These are phyloP conservation scores for Mamestra configurata DNA, from an alignment of 1,140 invertebrate genomes.

Conservation along the genomic window DNA sequence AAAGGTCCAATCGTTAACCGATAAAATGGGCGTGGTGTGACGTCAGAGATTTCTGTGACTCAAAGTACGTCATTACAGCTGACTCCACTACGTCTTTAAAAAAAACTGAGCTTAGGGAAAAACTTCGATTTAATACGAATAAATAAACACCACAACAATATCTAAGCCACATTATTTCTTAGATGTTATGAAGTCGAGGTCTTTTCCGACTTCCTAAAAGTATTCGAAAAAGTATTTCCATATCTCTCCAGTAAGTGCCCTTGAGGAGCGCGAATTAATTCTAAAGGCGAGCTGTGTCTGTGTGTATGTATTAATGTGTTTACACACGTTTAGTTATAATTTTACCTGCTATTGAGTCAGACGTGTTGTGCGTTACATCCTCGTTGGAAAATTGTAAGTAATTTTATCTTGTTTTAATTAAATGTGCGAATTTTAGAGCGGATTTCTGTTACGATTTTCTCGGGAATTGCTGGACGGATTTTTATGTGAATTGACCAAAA, in stretches of 20 bases:
- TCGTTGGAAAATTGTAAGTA: conserved; percentile 38
- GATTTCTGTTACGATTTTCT: conserved; percentile 3
- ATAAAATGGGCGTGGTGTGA: conserved; percentile 4
- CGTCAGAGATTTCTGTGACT: background rate
- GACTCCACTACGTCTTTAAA: background rate
- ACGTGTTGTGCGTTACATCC: conserved; percentile 37
- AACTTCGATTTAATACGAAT: background rate
- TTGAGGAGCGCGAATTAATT: conserved; percentile 43
- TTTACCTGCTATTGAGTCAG: conserved; percentile 50
- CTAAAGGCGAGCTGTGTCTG: conserved; percentile 25
- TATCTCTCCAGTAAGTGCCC: background rate
- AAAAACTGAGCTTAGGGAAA: background rate
- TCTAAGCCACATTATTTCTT: background rate
- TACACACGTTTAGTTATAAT: conserved; percentile 49
- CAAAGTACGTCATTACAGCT: background rate
- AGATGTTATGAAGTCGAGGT: conserved; percentile 6
- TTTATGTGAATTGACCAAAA: background rate
- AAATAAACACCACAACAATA: background rate
- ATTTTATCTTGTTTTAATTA: conserved; percentile 9
- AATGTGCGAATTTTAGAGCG: background rate
- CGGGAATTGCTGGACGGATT: background rate
- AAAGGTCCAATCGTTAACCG: background rate
- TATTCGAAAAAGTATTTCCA: background rate
- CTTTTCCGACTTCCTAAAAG: background rate
- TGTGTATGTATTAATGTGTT: conserved; percentile 41